Conservation (phyloP, 1,140 invertebrate genomes). For the Cotesia glomerata region DNA sequence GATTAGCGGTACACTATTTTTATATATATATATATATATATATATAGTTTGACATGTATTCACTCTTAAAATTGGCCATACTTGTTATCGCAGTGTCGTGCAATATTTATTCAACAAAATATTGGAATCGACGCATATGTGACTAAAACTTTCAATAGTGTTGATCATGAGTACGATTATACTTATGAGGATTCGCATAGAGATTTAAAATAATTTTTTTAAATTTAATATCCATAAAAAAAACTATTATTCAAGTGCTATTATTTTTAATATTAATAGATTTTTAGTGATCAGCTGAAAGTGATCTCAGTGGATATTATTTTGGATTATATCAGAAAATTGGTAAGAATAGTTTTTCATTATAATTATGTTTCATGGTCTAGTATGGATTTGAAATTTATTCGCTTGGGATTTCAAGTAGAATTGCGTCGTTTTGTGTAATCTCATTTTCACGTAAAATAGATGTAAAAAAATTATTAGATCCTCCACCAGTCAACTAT, state of each 20-base stretch:
- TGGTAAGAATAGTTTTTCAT: not conserved
- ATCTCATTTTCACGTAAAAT: not conserved
- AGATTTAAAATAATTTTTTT: too few relatives aligned
- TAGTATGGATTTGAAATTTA: not conserved
- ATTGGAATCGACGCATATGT: not conserved
- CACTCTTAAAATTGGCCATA: not conserved
- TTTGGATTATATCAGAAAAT: too few relatives aligned
- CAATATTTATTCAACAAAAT: constrained; percentile 13
- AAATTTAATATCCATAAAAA: too few relatives aligned
- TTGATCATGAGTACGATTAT: not conserved
- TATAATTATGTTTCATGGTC: not conserved
- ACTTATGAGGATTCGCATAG: too few relatives aligned
- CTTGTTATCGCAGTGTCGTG: constrained; percentile 8
- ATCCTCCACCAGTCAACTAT: too few relatives aligned
- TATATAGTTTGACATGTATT: not conserved
- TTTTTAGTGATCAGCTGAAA: too few relatives aligned
- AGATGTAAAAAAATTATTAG: not conserved
- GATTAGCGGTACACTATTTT: not conserved
- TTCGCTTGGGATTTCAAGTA: not conserved
- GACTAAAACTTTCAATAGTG: not conserved
- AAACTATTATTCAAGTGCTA: too few relatives aligned
- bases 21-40: too few relatives aligned
- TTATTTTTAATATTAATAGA: too few relatives aligned
- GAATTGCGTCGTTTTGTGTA: constrained; percentile 18
- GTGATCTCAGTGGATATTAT: too few relatives aligned